phyloP scores from a whole-genome alignment of 2,797 vertebrate species.

The Squalus acanthias region DNA sequence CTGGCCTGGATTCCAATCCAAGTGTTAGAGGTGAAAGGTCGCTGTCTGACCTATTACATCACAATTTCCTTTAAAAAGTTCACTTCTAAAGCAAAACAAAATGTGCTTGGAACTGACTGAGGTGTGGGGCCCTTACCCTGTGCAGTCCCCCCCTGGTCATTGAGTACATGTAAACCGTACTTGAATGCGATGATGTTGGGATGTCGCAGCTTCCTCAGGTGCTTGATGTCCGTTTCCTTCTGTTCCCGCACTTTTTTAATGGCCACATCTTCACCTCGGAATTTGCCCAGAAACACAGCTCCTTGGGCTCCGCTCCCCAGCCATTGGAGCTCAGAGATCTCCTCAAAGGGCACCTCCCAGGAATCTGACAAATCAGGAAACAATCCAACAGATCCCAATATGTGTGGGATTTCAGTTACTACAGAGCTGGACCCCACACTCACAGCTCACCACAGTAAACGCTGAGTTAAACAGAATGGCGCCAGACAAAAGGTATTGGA shows the following conservation, averaged over 20 bases:
- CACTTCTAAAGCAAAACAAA: neutral
- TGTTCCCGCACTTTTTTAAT: constrained; percentile 98
- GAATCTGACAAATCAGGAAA: constrained; percentile 66
- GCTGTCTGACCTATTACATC: neutral
- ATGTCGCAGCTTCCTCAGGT: constrained; percentile 89
- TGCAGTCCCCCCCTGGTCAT: neutral
- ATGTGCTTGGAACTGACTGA: neutral
- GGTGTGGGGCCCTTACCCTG: too few species aligned
- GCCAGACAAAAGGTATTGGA: neutral
- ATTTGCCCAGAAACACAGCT: constrained; percentile 92
- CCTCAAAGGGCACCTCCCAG: constrained; percentile 97
- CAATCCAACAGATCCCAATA: neutral
- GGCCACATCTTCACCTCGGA: constrained; percentile 89
- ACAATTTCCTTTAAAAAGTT: neutral
- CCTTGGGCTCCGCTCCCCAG: constrained; percentile 95
- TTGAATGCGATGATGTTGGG: constrained; percentile 98
- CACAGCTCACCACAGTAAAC: neutral
- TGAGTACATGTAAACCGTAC: constrained; percentile 56
- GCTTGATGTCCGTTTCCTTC: constrained; percentile 97
- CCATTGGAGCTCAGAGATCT: constrained; percentile 97
- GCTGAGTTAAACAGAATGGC: neutral
- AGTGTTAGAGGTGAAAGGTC: neutral
- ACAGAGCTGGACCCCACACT: neutral
- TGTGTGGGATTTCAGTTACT: neutral
- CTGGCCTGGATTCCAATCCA: neutral